Evolutionary conservation across 2,113 vertebrate genomes (phyloP).

Genomic region (Marmota flaviventris): DNA sequence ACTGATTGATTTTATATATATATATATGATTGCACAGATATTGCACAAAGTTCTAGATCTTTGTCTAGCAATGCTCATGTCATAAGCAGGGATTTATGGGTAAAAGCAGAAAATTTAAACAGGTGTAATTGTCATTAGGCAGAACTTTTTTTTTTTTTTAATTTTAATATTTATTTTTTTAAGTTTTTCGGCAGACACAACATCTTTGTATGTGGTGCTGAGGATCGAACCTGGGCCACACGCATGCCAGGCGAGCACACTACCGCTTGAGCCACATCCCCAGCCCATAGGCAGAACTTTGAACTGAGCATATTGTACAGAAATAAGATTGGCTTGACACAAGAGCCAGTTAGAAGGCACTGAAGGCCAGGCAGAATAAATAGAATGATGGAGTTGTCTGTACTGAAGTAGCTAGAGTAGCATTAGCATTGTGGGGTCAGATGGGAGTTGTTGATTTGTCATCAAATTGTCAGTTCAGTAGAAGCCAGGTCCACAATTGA

Average conservation of each 20-base stretch:
- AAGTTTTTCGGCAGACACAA: too few species aligned
- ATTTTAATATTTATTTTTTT: too few species aligned
- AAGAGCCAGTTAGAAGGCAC: neutral
- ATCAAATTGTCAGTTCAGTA: neutral
- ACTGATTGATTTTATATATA: neutral
- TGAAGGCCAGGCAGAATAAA: neutral
- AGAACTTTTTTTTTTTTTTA: neutral
- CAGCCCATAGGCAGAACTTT: neutral
- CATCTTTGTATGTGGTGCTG: too few species aligned
- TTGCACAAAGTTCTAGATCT: constrained; percentile 9
- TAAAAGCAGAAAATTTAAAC: neutral
- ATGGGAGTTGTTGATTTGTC: neutral
- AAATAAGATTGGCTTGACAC: neutral
- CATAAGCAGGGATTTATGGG: neutral
- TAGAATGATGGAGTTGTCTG: neutral
- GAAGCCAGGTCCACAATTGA: neutral
- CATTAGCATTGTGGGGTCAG: neutral
- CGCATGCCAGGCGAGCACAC: too few species aligned
- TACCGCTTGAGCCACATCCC: too few species aligned
- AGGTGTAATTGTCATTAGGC: neutral
- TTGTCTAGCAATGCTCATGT: neutral
- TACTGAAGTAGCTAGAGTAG: neutral
- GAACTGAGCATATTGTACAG: neutral
- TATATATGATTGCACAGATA: neutral
- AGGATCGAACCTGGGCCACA: too few species aligned